phyloP scores from a whole-genome alignment of 2,113 vertebrate genomes.

The Centropristis striata region DNA sequence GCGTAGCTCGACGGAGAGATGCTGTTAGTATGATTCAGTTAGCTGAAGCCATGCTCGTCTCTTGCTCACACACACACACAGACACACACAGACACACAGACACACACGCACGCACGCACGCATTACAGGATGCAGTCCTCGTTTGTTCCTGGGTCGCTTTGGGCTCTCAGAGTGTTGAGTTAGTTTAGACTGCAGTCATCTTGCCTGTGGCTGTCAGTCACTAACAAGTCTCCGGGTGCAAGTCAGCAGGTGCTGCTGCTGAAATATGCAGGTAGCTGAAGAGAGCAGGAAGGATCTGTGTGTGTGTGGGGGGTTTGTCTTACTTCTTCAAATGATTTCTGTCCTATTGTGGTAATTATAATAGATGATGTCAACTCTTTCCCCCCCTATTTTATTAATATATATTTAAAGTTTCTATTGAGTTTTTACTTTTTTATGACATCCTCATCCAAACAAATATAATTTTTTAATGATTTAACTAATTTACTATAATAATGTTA shows the following conservation, averaged over 20 bases:
- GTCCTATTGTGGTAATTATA: neutral
- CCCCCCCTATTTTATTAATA: no score
- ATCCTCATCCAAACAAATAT: no score
- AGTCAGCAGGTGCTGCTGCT: constrained; percentile 9
- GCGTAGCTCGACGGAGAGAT: constrained; percentile 8
- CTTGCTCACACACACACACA: neutral
- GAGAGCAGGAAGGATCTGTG: neutral
- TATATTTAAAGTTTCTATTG: no score
- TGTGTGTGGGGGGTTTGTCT: no score
- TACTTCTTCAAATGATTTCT: neutral
- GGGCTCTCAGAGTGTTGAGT: neutral
- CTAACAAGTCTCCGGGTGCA: constrained; percentile 14
- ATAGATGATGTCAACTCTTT: neutral
- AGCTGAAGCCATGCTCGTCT: neutral
- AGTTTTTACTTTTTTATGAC: no score
- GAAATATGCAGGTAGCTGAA: constrained; percentile 34
- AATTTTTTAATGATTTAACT: no score
- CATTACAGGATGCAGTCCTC: neutral
- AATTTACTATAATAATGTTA: no score
- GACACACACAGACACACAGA: constrained; percentile 30
- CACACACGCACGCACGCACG: constrained; percentile 22
- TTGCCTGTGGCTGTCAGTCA: constrained; percentile 47
- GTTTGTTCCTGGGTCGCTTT: neutral
- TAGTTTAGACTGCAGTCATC: constrained; percentile 25
- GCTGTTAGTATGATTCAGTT: constrained; percentile 46